Evolutionary conservation across 2,113 vertebrate species (phyloP), one percentile per base, ranked within the genome.

Genomic region (Anarhynchus alexandrinus): DNA sequence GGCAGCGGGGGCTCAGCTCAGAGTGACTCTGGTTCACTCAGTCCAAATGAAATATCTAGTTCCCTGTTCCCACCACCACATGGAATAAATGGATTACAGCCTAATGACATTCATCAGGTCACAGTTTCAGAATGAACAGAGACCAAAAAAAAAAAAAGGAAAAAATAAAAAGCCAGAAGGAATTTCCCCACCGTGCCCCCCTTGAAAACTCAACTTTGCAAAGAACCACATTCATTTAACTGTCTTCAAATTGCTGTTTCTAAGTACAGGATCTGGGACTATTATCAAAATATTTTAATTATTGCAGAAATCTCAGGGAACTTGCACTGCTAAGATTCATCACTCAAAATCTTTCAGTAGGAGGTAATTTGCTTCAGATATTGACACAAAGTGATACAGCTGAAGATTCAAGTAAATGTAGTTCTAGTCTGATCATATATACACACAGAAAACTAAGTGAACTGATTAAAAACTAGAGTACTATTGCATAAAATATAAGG

Each of bases 21-120:
- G 98, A 99, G 99, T 93, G 99, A 99, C 97, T 99, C 99, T n/a
- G 98, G 99, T 7, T 99, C 99, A 15, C 99, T 99, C 71, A 99
- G 99, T 77, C 99, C 99, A 47, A 98, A 98, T 22, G 98, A 99
- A 71, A 98, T 99, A 54, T 97, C 99, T 20, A 97, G 97, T 12
- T 97, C 98, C 30, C 97, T 99, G 40, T 99, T 99, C 95, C 98
- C 98, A 45, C 98, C 98, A 4, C 97, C 98, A 52, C 96, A 95
- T 51, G 98, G 96, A 90, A 98, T 99, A 96, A 98, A 96, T 96
- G 98, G 98, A 96, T 98, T 99, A 98, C 98, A 99, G 64, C 97
- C 99, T 40, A 98, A 98, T 94, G 98, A 99, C 98, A 99, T 99
- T 98, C 98, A 98, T 82, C 98, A 99, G 94, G 98, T 99, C 95